Conservation (phyloP, 2,888 invertebrate species). For the Drosophila robusta region DNA sequence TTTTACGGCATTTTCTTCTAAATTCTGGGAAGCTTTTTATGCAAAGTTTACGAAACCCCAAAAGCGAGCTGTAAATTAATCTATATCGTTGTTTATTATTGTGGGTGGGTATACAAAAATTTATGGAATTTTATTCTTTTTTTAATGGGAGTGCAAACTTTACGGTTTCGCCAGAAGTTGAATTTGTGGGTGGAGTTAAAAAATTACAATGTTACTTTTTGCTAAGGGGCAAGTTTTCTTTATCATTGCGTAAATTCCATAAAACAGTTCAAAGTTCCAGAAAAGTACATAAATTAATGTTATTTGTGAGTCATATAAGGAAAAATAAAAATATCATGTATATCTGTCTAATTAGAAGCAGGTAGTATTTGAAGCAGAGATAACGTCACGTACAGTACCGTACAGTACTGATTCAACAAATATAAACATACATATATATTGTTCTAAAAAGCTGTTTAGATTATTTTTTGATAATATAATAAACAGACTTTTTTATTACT, state of each 20-base stretch:
- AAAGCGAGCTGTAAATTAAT: constrained; percentile 25
- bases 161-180: constrained; percentile 27
- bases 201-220: constrained; percentile 7
- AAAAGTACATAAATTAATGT: constrained; percentile 15
- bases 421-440: too few species aligned
- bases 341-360: constrained; percentile 8
- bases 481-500: too few species aligned
- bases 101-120: constrained; percentile 6
- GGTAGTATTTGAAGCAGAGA: constrained; percentile 1
- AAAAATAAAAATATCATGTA: constrained; percentile 12
- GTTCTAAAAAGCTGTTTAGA: too few species aligned
- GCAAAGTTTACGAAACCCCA: constrained; percentile 25
- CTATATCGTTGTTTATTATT: constrained; percentile 25
- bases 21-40: background rate
- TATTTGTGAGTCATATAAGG: constrained; percentile 22
- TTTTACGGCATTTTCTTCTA: background rate
- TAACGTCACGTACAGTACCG: too few species aligned
- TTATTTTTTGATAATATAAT: too few species aligned
- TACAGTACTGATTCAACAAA: too few species aligned
- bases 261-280: constrained; percentile 20
- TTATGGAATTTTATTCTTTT: constrained; percentile 16
- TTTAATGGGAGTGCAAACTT: constrained; percentile 30
- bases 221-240: constrained; percentile 3
- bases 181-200: constrained; percentile 26
- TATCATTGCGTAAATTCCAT: constrained; percentile 11